Evolutionary conservation across 2,888 invertebrate genomes (phyloP).

Genomic region (Andrena camellia): DNA sequence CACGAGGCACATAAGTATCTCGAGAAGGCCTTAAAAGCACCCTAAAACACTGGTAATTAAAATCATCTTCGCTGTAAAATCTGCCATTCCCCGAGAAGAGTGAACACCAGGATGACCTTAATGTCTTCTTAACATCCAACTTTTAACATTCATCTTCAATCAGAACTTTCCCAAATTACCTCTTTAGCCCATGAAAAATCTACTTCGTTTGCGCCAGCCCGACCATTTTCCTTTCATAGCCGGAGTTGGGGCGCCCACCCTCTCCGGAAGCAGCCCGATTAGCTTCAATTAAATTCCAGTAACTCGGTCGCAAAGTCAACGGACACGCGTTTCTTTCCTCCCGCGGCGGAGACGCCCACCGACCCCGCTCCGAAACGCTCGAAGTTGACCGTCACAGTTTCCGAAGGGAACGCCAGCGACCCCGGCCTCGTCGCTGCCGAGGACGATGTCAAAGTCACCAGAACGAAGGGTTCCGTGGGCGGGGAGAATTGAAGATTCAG

Average conservation of each 20-base stretch:
- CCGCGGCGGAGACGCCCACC: background rate
- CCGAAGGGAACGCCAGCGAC: background rate
- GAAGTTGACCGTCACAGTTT: constrained; percentile 5
- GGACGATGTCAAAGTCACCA: constrained; percentile 15
- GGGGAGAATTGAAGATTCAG: constrained; percentile 57
- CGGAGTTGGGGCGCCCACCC: background rate
- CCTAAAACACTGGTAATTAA: background rate
- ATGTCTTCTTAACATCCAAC: constrained; percentile 1
- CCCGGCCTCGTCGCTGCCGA: background rate
- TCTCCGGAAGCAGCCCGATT: background rate
- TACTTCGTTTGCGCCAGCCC: constrained; percentile 1
- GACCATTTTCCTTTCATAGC: constrained; percentile 16
- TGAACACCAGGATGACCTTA: background rate
- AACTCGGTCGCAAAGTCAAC: constrained; percentile 1
- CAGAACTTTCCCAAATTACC: constrained; percentile 15
- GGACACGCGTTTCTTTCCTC: constrained; percentile 1
- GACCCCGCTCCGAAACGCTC: too few relatives aligned
- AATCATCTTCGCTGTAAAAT: background rate
- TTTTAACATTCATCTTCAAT: constrained; percentile 18
- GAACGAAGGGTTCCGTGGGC: background rate
- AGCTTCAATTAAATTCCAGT: constrained; percentile 17
- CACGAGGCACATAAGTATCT: too few relatives aligned
- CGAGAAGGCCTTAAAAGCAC: background rate
- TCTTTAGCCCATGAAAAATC: constrained; percentile 15
- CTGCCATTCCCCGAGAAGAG: background rate